These are phyloP conservation scores for Liasis olivaceus DNA, from an alignment of 2,797 vertebrate species.

Conservation along the genomic window DNA sequence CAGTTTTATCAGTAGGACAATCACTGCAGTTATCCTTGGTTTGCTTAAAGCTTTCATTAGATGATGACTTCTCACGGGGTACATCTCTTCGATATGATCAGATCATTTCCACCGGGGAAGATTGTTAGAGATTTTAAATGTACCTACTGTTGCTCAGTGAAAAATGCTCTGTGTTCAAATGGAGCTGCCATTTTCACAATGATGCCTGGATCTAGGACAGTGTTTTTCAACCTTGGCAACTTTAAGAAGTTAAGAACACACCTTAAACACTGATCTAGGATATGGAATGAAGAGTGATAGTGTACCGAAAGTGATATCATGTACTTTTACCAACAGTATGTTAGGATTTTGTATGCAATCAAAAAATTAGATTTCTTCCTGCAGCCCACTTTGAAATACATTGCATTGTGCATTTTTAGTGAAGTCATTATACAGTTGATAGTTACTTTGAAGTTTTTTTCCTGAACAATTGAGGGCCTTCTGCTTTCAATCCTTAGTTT, in stretches of 20 bases:
- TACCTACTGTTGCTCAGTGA: background rate
- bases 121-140: background rate
- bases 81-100: background rate
- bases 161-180: background rate
- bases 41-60: background rate
- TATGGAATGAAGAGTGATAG: background rate
- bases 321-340: background rate
- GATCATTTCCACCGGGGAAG: no score
- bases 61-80: no score
- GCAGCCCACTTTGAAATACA: slow-evolving; percentile 13
- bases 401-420: slow-evolving; percentile 24
- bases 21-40: background rate
- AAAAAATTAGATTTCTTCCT: background rate
- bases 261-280: background rate
- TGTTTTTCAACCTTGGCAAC: no score
- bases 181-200: background rate
- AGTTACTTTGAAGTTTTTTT: slow-evolving; percentile 10
- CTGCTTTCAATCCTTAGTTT: slow-evolving; percentile 25
- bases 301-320: slow-evolving; percentile 8
- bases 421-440: slow-evolving; percentile 37
- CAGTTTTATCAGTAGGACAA: background rate
- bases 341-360: slow-evolving; percentile 5
- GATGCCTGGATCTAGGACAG: background rate
- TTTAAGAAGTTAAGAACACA: no score
- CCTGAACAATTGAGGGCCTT: slow-evolving; percentile 31